These are phyloP conservation scores for Strix uralensis DNA, from an alignment of 2,113 vertebrate species.

Conservation along the genomic window DNA sequence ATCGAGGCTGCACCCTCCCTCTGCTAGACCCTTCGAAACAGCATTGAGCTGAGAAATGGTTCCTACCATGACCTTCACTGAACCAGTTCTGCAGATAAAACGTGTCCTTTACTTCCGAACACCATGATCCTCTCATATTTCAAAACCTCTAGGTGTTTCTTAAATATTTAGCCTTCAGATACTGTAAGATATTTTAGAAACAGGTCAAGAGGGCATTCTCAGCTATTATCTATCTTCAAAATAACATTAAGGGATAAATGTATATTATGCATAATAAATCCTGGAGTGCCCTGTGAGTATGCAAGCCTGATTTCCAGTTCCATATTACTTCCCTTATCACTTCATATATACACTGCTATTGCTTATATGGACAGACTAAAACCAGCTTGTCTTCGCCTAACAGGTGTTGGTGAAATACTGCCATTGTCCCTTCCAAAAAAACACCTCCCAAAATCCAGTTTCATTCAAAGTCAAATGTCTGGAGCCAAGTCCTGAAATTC, in stretches of 20 bases:
- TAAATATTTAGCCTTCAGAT: not conserved
- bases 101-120: not conserved
- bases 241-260: not conserved
- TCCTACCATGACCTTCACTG: not conserved
- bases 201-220: not conserved
- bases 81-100: not conserved
- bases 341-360: not conserved
- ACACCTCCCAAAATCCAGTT: not conserved
- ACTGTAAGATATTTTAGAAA: not conserved
- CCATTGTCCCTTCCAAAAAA: not conserved
- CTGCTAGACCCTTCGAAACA: not conserved
- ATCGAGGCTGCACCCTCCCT: rapidly evolving
- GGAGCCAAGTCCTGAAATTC: not conserved
- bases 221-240: not conserved
- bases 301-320: not conserved
- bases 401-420: not conserved
- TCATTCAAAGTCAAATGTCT: not conserved
- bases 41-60: rapidly evolving
- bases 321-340: not conserved
- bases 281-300: not conserved
- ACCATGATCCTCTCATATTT: not conserved
- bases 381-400: not conserved
- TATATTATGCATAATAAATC: not conserved
- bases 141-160: not conserved
- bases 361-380: not conserved